phyloP scores from a whole-genome alignment of 2,888 invertebrate species.

The Proisotoma minuta region DNA sequence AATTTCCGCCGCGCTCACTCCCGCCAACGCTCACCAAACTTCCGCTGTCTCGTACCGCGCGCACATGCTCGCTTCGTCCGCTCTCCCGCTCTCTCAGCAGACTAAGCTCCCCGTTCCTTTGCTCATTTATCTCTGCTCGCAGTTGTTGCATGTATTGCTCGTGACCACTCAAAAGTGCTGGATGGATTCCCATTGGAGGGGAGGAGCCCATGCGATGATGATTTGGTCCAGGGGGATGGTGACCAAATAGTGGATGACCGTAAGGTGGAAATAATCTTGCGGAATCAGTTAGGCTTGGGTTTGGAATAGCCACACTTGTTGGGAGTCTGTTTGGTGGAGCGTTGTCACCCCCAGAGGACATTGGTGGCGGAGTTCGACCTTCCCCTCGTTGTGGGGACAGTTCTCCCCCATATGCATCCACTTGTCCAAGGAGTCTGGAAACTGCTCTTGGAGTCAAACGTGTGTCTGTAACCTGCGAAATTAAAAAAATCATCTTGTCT shows the following conservation, averaged over 20 bases:
- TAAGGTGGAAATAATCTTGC: slow-evolving; percentile 58
- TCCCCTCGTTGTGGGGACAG: slow-evolving; percentile 31
- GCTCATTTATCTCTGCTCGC: slow-evolving; percentile 32
- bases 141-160: slow-evolving; percentile 39
- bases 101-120: slow-evolving; percentile 11
- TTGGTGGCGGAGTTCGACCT: slow-evolving; percentile 49
- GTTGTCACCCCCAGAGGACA: slow-evolving; percentile 67
- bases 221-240: slow-evolving; percentile 2
- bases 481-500: too few species aligned
- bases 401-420: slow-evolving; percentile 16
- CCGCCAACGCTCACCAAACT: neutral
- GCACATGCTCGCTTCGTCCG: slow-evolving; percentile 2
- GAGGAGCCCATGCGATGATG: slow-evolving; percentile 59
- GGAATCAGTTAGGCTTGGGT: slow-evolving; percentile 67
- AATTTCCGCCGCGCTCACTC: neutral
- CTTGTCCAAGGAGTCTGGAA: slow-evolving; percentile 76
- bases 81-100: neutral
- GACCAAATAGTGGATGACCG: slow-evolving; percentile 55
- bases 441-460: slow-evolving; percentile 86
- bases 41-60: slow-evolving; percentile 5
- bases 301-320: slow-evolving; percentile 93
- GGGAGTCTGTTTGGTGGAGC: slow-evolving; percentile 62
- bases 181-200: slow-evolving; percentile 57
- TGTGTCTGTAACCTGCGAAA: slow-evolving; percentile 68
- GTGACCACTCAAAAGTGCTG: slow-evolving; percentile 32